Evolutionary conservation across 1,140 invertebrate species (phyloP), one percentile per base, ranked within the genome.

Genomic region (Coenobita brevimanus): DNA sequence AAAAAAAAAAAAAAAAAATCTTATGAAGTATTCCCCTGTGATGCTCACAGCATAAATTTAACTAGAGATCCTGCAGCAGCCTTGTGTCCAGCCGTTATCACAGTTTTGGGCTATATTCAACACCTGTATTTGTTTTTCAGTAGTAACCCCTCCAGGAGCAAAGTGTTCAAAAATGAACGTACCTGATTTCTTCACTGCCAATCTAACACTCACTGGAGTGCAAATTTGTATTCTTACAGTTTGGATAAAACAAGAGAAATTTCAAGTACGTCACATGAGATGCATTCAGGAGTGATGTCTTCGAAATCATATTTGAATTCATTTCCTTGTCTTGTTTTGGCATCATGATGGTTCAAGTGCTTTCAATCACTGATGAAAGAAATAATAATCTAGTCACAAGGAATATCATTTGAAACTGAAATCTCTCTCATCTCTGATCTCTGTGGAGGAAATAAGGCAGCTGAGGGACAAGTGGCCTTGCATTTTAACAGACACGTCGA

Each of bases 41-140:
- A 38, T 75, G 71, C 71, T 75, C 71, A 75, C 38, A 75, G 30
- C n/a, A 30, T 75, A 36, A 75, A 75, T 75, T 38, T 75, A 75
- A 75, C 71, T 36, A 38, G 71, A 75, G 17, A 15, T 69, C 64
- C 10, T 69, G 64, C 64, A 69, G 27, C 64, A 17, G 15, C 64
- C 64, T 27, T 69, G 8, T 69, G 27, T 69, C 64, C 64, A 69
- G 64, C 8, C 13, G 27, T 27, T 17, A 27, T 69, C 15, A 69
- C 64, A 69, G 10, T 69, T 27, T 69, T 69, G 10, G 64, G 64
- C 27, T 69, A 27, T 69, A 38, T 73, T n/a, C n/a, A n/a, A n/a
- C n/a, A n/a, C n/a, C n/a, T n/a, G n/a, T n/a, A 73, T 73, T n/a
- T 73, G 69, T 73, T 73, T 36, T 73, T 73, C 21, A 73, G 69